These are phyloP conservation scores for Cardiocondyla obscurior DNA, from an alignment of 1,140 invertebrate genomes.

Conservation along the genomic window DNA sequence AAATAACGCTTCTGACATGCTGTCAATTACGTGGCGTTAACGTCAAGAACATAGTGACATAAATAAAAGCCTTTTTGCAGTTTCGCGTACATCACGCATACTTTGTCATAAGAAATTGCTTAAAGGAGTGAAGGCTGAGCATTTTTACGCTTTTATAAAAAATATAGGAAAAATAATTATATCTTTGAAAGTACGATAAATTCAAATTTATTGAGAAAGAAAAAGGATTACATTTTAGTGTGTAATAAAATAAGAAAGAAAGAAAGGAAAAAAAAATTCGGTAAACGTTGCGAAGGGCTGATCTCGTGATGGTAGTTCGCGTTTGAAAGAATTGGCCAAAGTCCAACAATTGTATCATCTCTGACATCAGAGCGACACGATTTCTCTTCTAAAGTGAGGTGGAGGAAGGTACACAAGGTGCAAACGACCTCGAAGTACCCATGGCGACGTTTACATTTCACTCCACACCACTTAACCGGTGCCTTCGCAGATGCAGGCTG, in stretches of 20 bases:
- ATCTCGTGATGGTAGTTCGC: no score
- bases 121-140: background rate
- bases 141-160: background rate
- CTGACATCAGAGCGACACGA: constrained; percentile 27
- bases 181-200: background rate
- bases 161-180: background rate
- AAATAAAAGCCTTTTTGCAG: constrained; percentile 10
- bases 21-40: background rate
- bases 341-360: constrained; percentile 13
- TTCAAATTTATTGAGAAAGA: no score
- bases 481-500: constrained; percentile 47
- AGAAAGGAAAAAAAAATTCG: no score
- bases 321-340: background rate
- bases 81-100: background rate
- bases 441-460: constrained; percentile 59
- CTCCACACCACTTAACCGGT: constrained; percentile 67
- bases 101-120: constrained; percentile 1
- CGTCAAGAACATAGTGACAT: constrained; percentile 1
- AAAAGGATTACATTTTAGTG: background rate
- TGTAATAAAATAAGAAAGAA: no score
- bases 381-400: constrained; percentile 35
- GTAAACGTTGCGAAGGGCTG: background rate
- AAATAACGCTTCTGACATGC: background rate
- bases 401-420: constrained; percentile 44
- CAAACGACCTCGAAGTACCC: constrained; percentile 51